Percentiles rank a stretch among this genome's conserved stretches.
These are phyloP conservation scores for Lordiphosa fenestrarum DNA, from an alignment of 2,888 invertebrate species.

Conservation along the genomic window DNA sequence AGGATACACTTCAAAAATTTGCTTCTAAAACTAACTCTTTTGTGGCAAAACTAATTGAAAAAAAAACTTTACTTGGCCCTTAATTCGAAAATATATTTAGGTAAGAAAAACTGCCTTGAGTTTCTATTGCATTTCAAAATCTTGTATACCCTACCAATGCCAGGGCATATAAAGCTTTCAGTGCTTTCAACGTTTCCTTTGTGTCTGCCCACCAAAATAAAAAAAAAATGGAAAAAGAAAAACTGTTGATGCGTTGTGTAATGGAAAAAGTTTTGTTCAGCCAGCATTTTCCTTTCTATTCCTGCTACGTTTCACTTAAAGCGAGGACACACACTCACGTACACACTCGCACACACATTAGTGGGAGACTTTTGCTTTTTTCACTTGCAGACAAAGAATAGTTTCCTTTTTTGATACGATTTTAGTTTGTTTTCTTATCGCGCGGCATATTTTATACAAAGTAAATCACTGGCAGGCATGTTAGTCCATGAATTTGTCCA, in stretches of 20 bases:
- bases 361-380: constrained; percentile 51
- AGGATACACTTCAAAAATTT: too few relatives aligned
- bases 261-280: constrained; percentile 71
- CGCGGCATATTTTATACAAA: constrained; percentile 7
- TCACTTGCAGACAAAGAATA: constrained; percentile 37
- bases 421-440: constrained; percentile 14
- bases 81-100: too few relatives aligned
- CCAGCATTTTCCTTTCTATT: constrained; percentile 65
- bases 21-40: too few relatives aligned
- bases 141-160: constrained; percentile 42
- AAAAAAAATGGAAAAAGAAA: constrained; percentile 38
- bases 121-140: constrained; percentile 38
- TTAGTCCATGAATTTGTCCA: constrained; percentile 28
- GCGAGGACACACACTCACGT: constrained; percentile 14
- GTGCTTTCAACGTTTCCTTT: constrained; percentile 66
- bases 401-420: constrained; percentile 34
- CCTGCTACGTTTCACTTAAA: constrained; percentile 68
- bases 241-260: constrained; percentile 71
- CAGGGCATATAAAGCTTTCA: constrained; percentile 68
- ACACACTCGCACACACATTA: not conserved
- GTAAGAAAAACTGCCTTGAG: not conserved
- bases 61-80: too few relatives aligned
- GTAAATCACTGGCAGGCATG: constrained; percentile 39
- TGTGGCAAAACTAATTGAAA: too few relatives aligned
- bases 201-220: constrained; percentile 54